phyloP scores from a whole-genome alignment of 2,888 invertebrate genomes.

The Andrena trimmerana region DNA sequence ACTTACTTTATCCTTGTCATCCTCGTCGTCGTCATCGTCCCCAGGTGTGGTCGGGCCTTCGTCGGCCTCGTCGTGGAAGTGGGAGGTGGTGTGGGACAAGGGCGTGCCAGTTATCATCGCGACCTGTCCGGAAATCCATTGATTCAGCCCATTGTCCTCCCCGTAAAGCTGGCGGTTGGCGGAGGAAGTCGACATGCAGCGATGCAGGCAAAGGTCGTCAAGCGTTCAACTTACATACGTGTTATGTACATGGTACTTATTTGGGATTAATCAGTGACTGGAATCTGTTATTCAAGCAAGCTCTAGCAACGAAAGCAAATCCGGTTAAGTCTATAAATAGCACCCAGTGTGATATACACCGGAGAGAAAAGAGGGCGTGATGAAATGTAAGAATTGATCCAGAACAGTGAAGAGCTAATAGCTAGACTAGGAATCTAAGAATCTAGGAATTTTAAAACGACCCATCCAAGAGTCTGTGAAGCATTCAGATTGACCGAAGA shows the following conservation, averaged over 20 bases:
- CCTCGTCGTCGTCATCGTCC: constrained; percentile 93
- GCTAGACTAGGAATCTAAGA: not conserved
- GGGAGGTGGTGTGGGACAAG: constrained; percentile 74
- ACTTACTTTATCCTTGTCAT: constrained; percentile 93
- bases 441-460: not conserved
- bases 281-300: constrained; percentile 29
- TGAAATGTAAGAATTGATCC: too few relatives aligned
- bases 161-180: constrained; percentile 64
- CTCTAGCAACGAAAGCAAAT: constrained; percentile 3
- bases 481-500: not conserved
- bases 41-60: constrained; percentile 81
- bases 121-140: constrained; percentile 82
- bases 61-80: constrained; percentile 77
- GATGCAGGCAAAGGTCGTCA: constrained; percentile 56
- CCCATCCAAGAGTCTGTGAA: not conserved
- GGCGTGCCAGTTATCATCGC: constrained; percentile 84
- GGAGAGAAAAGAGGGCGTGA: too few relatives aligned
- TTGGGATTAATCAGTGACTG: not conserved
- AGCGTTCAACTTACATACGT: constrained; percentile 30
- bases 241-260: not conserved
- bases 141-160: constrained; percentile 69
- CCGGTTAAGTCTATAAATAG: too few relatives aligned
- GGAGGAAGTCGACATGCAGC: constrained; percentile 69
- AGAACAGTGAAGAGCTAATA: not conserved
- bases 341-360: too few relatives aligned